These are phyloP conservation scores for Peromyscus polionotus DNA, from an alignment of 2,113 vertebrate species.

Conservation along the genomic window DNA sequence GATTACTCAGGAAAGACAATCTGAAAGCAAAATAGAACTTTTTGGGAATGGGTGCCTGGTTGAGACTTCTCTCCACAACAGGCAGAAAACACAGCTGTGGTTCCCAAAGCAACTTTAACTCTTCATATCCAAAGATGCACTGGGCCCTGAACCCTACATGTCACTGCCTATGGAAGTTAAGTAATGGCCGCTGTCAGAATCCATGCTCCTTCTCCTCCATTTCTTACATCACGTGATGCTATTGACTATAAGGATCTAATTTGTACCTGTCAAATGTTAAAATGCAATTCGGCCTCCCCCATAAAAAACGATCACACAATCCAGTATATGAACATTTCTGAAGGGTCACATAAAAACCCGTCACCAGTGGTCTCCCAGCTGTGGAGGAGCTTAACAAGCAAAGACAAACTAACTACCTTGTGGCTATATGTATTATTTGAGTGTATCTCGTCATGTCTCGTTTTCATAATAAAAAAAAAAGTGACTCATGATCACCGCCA, in stretches of 20 bases:
- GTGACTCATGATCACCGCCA: background rate
- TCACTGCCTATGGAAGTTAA: background rate
- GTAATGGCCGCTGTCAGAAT: background rate
- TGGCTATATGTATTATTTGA: background rate
- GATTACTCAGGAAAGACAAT: background rate
- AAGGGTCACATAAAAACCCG: constrained; percentile 3
- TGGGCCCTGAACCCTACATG: background rate
- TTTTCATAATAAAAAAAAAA: constrained; percentile 52
- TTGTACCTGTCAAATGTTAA: constrained; percentile 47
- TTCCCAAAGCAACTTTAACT: constrained; percentile 34
- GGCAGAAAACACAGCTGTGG: constrained; percentile 40
- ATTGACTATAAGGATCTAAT: constrained; percentile 60
- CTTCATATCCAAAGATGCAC: background rate
- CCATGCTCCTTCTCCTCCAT: constrained; percentile 42
- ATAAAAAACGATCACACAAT: background rate
- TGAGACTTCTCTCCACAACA: background rate
- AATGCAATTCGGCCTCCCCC: background rate
- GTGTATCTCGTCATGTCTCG: background rate
- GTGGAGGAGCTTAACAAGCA: background rate
- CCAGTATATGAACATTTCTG: constrained; percentile 13
- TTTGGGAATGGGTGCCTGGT: constrained; percentile 23
- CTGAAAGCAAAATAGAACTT: constrained; percentile 12
- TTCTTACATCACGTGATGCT: constrained; percentile 31
- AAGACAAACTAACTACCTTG: background rate
- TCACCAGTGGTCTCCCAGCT: background rate